phyloP scores from a whole-genome alignment of 2,797 vertebrate genomes.

The Agapornis canus region DNA sequence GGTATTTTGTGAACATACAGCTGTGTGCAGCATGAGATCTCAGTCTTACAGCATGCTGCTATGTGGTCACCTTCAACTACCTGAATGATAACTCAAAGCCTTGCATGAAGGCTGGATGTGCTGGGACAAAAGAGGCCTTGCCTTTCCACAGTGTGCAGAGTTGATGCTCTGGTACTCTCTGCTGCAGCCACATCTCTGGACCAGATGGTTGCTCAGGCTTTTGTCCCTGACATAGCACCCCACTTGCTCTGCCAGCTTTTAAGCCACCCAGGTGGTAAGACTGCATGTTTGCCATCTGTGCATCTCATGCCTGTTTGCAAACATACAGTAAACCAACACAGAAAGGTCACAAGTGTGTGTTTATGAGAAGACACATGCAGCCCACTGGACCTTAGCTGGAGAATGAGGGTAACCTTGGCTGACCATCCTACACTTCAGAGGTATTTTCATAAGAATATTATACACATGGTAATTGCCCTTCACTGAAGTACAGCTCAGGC shows the following conservation, averaged over 20 bases:
- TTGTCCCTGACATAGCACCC: neutral
- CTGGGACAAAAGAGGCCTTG: neutral
- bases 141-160: neutral
- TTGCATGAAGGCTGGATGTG: accelerated
- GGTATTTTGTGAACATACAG: neutral
- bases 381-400: neutral
- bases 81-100: neutral
- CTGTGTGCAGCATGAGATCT: neutral
- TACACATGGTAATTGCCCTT: neutral
- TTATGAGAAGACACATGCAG: neutral
- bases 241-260: neutral
- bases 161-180: neutral
- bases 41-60: neutral
- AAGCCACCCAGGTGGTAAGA: accelerated
- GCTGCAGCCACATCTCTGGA: neutral
- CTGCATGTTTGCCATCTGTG: accelerated
- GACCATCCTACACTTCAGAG: neutral
- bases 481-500: neutral
- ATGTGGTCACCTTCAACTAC: neutral
- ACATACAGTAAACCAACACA: accelerated
- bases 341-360: neutral
- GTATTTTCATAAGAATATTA: neutral
- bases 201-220: neutral
- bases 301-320: neutral
- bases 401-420: neutral